These are phyloP conservation scores for Lytechinus variegatus DNA, from an alignment of 35 echinoderm and acorn worm species.

Conservation along the genomic window DNA sequence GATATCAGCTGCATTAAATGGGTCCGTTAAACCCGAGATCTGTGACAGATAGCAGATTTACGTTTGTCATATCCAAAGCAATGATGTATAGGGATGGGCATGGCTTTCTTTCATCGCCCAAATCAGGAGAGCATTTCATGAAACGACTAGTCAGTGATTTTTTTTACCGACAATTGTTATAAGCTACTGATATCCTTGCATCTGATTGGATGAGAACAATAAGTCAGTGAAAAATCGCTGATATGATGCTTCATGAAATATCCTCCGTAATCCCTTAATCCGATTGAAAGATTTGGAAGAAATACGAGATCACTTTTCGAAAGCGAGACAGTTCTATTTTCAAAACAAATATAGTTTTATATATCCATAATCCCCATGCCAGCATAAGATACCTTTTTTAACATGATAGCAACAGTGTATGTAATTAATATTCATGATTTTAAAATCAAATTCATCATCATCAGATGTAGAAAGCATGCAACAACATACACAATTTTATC, in stretches of 20 bases:
- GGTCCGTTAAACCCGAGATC: slow-evolving; percentile 15
- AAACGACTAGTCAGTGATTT: too few species aligned
- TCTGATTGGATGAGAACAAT: too few species aligned
- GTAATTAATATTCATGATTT: background rate
- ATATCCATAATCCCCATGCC: too few species aligned
- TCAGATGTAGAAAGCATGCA: too few species aligned
- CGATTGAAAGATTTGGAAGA: background rate
- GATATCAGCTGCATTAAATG: background rate
- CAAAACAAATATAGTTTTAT: background rate
- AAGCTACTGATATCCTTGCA: too few species aligned
- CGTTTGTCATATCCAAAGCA: background rate
- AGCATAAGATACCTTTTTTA: too few species aligned
- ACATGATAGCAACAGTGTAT: background rate
- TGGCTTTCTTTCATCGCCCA: background rate
- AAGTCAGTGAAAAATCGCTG: too few species aligned
- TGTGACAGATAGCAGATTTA: background rate
- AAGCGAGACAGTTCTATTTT: background rate
- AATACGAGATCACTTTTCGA: background rate
- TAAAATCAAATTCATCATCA: background rate
- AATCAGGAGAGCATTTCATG: background rate
- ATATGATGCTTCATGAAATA: too few species aligned
- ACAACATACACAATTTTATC: too few species aligned
- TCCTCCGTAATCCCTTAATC: background rate
- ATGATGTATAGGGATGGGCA: background rate
- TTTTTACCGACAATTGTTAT: too few species aligned